Evolutionary conservation across 2,113 vertebrate genomes (phyloP).

Genomic region (Neolamprologus caudopunctatus): DNA sequence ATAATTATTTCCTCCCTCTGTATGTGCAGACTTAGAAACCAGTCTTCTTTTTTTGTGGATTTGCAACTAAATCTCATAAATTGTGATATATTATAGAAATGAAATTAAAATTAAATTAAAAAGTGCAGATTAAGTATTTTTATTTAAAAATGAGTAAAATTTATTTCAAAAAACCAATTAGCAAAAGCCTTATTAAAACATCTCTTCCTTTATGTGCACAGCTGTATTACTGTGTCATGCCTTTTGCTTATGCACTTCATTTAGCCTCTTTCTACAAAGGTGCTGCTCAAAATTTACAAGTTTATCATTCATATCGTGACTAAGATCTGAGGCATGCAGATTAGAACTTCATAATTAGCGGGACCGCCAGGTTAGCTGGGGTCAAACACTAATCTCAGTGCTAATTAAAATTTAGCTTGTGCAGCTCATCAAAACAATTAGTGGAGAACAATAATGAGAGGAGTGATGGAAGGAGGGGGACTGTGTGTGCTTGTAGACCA

Average conservation of each 20-base stretch:
- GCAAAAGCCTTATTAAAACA: background rate
- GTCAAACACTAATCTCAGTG: constrained; percentile 14
- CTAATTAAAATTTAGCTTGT: constrained; percentile 39
- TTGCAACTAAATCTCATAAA: background rate
- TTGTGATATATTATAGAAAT: background rate
- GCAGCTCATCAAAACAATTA: constrained; percentile 41
- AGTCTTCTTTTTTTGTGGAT: background rate
- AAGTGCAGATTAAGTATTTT: background rate
- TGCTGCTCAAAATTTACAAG: background rate
- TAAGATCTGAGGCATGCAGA: background rate
- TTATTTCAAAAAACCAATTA: rapidly evolving
- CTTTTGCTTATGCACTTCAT: background rate
- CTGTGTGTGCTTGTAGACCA: background rate
- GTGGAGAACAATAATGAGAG: constrained; percentile 18
- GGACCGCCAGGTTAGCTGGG: background rate
- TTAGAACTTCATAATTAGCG: background rate
- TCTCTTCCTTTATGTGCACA: background rate
- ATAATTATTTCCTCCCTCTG: background rate
- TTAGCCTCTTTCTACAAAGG: background rate
- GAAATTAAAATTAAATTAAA: background rate
- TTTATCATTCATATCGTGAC: background rate
- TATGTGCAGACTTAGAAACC: background rate
- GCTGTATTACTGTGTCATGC: background rate
- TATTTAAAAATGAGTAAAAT: background rate
- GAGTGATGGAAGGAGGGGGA: background rate